Conservation (phyloP, 2,888 invertebrate species). For the Heliconius sara region DNA sequence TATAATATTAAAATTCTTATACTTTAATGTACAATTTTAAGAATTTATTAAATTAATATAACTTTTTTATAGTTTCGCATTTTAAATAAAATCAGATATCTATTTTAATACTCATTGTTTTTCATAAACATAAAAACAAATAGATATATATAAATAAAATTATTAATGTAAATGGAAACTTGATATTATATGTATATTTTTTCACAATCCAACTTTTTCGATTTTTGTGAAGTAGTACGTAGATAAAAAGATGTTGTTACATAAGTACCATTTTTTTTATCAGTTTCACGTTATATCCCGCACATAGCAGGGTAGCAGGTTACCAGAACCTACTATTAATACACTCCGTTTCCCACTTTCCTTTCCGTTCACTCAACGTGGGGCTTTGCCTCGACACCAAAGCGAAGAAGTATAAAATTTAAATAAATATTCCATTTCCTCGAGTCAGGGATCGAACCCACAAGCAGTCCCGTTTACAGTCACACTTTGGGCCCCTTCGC, state of each 20-base stretch:
- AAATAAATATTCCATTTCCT: too few relatives aligned
- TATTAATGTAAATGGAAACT: not conserved
- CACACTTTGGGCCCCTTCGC: too few relatives aligned
- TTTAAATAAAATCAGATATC: not conserved
- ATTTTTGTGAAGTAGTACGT: not conserved
- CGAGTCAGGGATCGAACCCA: too few relatives aligned
- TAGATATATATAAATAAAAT: not conserved
- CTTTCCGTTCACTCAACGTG: too few relatives aligned
- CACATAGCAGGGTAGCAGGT: too few relatives aligned
- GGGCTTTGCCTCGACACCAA: too few relatives aligned
- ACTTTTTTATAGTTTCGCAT: not conserved
- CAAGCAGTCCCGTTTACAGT: too few relatives aligned
- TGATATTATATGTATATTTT: not conserved
- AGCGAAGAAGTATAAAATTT: too few relatives aligned
- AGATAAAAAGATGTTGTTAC: not conserved
- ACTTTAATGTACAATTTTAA: not conserved
- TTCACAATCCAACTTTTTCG: not conserved
- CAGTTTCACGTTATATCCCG: too few relatives aligned
- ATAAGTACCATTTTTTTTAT: too few relatives aligned
- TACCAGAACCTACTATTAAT: too few relatives aligned
- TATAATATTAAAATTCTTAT: not conserved
- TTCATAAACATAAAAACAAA: slow-evolving; percentile 1
- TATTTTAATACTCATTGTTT: not conserved
- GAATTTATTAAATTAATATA: slow-evolving; percentile 1
- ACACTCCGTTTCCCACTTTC: too few relatives aligned